phyloP scores from a whole-genome alignment of 2,888 invertebrate genomes.

The Pogonocherus hispidulus region DNA sequence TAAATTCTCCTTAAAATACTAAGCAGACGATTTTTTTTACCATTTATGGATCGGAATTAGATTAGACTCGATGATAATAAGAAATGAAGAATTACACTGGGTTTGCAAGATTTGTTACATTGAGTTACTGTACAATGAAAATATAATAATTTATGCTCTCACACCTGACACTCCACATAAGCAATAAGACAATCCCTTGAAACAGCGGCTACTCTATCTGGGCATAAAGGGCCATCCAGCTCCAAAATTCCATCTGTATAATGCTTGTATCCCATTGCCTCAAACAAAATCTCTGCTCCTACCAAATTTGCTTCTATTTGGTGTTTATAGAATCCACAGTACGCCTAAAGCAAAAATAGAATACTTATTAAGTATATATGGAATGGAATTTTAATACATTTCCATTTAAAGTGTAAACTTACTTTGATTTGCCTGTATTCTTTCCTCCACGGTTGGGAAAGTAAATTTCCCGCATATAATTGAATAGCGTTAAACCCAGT shows the following conservation, averaged over 20 bases:
- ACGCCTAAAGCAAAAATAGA: conserved; percentile 75
- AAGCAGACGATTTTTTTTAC: too few relatives aligned
- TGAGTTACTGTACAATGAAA: too few relatives aligned
- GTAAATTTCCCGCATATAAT: conserved; percentile 86
- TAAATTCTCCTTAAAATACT: too few relatives aligned
- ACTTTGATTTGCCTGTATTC: conserved; percentile 88
- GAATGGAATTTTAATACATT: too few relatives aligned
- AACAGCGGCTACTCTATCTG: conserved; percentile 83
- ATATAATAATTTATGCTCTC: too few relatives aligned
- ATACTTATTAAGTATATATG: too few relatives aligned
- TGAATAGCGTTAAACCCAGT: conserved; percentile 89
- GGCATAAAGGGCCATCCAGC: conserved; percentile 83
- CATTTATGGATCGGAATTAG: too few relatives aligned
- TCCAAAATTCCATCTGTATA: conserved; percentile 73
- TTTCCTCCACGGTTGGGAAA: conserved; percentile 90
- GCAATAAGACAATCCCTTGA: conserved; percentile 89
- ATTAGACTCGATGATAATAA: too few relatives aligned
- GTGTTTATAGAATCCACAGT: conserved; percentile 90
- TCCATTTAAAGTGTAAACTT: too few relatives aligned
- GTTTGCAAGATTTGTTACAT: too few relatives aligned
- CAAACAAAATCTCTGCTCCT: conserved; percentile 83
- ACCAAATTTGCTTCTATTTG: conserved; percentile 86
- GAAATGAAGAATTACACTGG: too few relatives aligned
- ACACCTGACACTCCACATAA: conserved; percentile 88
- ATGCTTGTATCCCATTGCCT: conserved; percentile 86